Evolutionary conservation across 2,888 invertebrate species (phyloP), one percentile per base, ranked within the genome.

Genomic region (Leucophenga maculata): DNA sequence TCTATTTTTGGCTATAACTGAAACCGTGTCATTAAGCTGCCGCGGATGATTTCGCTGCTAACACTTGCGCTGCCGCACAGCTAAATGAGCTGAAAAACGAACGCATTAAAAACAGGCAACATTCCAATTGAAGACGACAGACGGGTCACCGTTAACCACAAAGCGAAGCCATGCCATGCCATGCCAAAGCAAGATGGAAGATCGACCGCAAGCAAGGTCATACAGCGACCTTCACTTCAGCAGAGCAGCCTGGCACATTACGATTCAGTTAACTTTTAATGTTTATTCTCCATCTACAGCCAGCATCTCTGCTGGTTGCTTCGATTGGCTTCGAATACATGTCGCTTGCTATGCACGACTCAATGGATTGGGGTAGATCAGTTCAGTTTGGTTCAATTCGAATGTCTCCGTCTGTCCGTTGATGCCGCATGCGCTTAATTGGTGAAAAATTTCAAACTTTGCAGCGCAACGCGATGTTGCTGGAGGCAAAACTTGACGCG

Each of bases 141-240:
- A 50, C 50, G 18, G n/a, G 50, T 26, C n/a, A n/a, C 26, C 26
- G 4, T 26, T 26, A 26, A 26, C 26, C 26, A 26, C n/a, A 16
- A 50, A 50, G 6, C n/a, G 6, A 46, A 46, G 75, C 84, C 83
- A 85, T 85, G 85, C 81, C 79, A 81, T 77, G 80, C 77, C 80
- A 78, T 75, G 79, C 80, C 80, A 80, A 80, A 79, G 39, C 39
- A 39, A 39, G 64, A 74, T 66, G 73, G 16, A 67, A 69, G 70
- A 72, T 69, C 77, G 82, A 77, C 84, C 79, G 79, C 78, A 82
- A 80, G 85, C 86, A 86, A 86, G 86, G 86, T 75, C 87, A 85
- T 85, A 79, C 77, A 77, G 79, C 79, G 86, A 86, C 86, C 86
- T 86, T 86, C 81, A 76, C 73, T 65, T 72, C 39, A 39, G 39